These are phyloP conservation scores for Machimus rusticus DNA, from an alignment of 2,888 invertebrate species.

Conservation along the genomic window DNA sequence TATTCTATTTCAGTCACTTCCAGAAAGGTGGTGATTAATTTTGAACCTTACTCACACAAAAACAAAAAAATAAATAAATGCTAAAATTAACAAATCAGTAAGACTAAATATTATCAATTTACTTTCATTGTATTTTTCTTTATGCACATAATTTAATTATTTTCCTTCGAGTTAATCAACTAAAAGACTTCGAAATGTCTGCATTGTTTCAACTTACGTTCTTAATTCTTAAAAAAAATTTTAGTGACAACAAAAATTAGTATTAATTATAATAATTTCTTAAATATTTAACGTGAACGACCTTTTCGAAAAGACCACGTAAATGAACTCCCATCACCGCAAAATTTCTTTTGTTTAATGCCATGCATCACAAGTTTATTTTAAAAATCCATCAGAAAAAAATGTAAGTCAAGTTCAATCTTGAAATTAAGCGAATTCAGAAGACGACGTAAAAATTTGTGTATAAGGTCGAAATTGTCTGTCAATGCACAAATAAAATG, in stretches of 20 bases:
- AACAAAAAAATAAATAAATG: too few relatives aligned
- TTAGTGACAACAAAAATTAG: background rate
- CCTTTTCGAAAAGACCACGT: background rate
- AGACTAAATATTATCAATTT: too few relatives aligned
- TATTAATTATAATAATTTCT: background rate
- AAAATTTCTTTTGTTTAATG: background rate
- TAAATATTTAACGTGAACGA: background rate
- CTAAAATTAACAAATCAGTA: too few relatives aligned
- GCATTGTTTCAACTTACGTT: too few relatives aligned
- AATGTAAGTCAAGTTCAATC: background rate
- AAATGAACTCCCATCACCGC: background rate
- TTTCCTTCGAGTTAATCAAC: too few relatives aligned
- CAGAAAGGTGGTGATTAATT: too few relatives aligned
- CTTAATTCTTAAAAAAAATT: too few relatives aligned
- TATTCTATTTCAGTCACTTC: too few relatives aligned
- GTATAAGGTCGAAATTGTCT: background rate
- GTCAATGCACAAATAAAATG: background rate
- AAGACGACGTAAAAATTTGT: background rate
- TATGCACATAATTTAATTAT: too few relatives aligned
- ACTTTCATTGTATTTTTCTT: too few relatives aligned
- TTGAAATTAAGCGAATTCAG: background rate
- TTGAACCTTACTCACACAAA: too few relatives aligned
- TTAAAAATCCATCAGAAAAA: background rate
- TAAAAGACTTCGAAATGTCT: too few relatives aligned
- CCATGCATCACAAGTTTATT: background rate